phyloP scores from a whole-genome alignment of 1,140 invertebrate genomes.

The Aporrectodea caliginosa region DNA sequence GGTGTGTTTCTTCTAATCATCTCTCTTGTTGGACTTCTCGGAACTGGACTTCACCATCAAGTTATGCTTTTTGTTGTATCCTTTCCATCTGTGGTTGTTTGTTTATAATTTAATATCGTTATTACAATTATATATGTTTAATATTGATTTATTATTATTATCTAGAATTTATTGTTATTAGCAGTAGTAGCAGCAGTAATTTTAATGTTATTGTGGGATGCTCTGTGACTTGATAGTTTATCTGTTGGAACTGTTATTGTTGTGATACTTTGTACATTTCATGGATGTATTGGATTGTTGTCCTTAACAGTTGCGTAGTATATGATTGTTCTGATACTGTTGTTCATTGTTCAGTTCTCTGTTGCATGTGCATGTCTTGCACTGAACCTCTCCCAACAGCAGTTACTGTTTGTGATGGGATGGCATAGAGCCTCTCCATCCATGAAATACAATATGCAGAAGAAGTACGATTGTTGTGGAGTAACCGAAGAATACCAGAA shows the following conservation, averaged over 20 bases:
- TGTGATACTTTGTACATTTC: no score
- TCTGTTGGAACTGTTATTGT: no score
- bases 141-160: no score
- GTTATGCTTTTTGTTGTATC: neutral
- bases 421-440: neutral
- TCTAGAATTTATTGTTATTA: no score
- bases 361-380: neutral
- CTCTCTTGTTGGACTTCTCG: neutral
- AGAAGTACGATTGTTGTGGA: neutral
- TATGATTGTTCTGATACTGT: neutral
- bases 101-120: no score
- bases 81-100: neutral
- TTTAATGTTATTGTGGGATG: no score
- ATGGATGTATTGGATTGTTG: no score
- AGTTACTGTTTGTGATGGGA: neutral
- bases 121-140: no score
- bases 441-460: neutral
- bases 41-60: neutral
- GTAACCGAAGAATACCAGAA: neutral
- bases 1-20: neutral
- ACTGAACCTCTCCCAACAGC: neutral
- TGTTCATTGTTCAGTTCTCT: conserved; percentile 1
- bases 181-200: no score
- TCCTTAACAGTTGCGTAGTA: neutral
- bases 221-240: no score